Evolutionary conservation across 2,113 vertebrate genomes (phyloP).

Genomic region (Anarrhichthys ocellatus): DNA sequence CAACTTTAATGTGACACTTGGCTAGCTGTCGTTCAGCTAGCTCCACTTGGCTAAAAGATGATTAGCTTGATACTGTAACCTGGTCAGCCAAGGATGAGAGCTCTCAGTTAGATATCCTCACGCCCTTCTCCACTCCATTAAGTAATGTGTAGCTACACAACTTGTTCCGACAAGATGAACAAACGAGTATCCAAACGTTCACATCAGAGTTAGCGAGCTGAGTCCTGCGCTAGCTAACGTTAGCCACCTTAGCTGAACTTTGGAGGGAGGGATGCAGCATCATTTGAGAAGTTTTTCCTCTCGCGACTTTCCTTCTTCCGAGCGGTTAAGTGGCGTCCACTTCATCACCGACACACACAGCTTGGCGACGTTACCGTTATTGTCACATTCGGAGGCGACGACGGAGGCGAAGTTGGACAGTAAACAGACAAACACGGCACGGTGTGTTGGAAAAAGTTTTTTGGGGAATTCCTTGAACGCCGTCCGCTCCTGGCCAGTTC

Average conservation of each 20-base stretch:
- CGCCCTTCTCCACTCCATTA: background rate
- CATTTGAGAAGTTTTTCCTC: slow-evolving; percentile 67
- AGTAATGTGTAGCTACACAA: background rate
- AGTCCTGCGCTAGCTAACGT: slow-evolving; percentile 61
- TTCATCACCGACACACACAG: background rate
- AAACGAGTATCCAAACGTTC: slow-evolving; percentile 15
- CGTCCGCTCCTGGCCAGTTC: slow-evolving; percentile 70
- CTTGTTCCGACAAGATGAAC: background rate
- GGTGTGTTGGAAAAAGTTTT: slow-evolving; percentile 66
- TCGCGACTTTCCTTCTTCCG: slow-evolving; percentile 42
- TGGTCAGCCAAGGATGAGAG: slow-evolving; percentile 24
- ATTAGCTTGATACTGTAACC: slow-evolving; percentile 47
- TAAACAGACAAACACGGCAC: background rate
- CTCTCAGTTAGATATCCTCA: background rate
- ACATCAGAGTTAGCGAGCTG: background rate
- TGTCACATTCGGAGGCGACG: background rate
- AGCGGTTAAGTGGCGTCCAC: slow-evolving; percentile 4
- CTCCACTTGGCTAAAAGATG: slow-evolving; percentile 42
- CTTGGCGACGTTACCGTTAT: too few species aligned
- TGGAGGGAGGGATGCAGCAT: slow-evolving; percentile 79
- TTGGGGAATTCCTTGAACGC: slow-evolving; percentile 60
- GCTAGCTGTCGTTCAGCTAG: slow-evolving; percentile 49
- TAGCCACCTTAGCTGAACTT: slow-evolving; percentile 82
- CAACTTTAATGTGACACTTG: background rate
- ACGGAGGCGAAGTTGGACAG: background rate